phyloP scores from a whole-genome alignment of 2,888 invertebrate genomes.

The Rhaphigaster nebulosa region DNA sequence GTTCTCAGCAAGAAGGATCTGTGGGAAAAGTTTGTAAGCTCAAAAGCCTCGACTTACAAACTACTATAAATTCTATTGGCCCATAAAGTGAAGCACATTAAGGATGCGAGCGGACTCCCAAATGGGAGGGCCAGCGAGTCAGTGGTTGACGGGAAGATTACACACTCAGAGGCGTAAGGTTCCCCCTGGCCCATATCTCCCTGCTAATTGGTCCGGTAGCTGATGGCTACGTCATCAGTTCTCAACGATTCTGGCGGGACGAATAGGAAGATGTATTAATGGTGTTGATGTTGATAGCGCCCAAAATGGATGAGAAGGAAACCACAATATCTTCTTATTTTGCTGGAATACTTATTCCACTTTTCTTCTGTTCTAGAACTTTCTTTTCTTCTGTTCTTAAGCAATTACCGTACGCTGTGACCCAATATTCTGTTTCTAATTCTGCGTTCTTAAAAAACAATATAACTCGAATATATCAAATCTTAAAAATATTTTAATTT shows the following conservation, averaged over 20 bases:
- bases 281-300: background rate
- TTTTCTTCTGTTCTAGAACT: no score
- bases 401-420: no score
- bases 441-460: no score
- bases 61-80: conserved; percentile 50
- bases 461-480: no score
- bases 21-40: conserved; percentile 46
- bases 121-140: background rate
- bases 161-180: background rate
- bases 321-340: no score
- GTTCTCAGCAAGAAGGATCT: background rate
- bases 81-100: conserved; percentile 48
- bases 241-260: background rate
- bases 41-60: conserved; percentile 30
- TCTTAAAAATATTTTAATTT: no score
- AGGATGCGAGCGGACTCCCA: conserved; percentile 39
- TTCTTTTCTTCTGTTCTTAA: no score
- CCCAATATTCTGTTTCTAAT: no score
- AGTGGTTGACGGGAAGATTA: conserved; percentile 24
- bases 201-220: conserved; percentile 34
- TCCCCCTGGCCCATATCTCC: background rate
- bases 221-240: background rate
- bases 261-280: background rate
- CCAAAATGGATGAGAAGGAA: background rate
- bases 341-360: no score